phyloP scores from a whole-genome alignment of 2,797 vertebrate species.

The Simalia tracyae region DNA sequence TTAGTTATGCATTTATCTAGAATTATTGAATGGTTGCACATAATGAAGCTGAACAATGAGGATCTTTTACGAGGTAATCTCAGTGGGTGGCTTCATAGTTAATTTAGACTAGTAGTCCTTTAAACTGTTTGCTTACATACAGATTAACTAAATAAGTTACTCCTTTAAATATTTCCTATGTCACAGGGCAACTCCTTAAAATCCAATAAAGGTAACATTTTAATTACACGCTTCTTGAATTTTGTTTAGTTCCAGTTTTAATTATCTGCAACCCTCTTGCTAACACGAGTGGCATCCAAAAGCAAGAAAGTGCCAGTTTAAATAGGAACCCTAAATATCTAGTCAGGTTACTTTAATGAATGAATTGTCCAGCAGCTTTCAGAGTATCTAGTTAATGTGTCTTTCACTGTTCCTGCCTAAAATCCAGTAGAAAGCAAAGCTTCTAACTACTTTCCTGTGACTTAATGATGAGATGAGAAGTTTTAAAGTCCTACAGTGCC shows the following conservation, averaged over 20 bases:
- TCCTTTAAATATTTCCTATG: constrained; percentile 80
- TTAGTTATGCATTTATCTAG: constrained; percentile 81
- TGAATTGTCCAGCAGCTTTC: constrained; percentile 42
- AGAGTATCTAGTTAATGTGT: too few species aligned
- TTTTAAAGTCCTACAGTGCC: not conserved
- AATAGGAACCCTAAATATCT: constrained; percentile 64
- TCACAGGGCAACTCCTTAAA: constrained; percentile 77
- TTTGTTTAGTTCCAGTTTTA: constrained; percentile 79
- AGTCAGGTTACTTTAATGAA: constrained; percentile 63
- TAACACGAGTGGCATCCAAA: constrained; percentile 2
- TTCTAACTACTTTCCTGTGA: not conserved
- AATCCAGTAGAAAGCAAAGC: not conserved
- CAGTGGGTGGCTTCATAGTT: constrained; percentile 80
- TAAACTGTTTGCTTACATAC: constrained; percentile 73
- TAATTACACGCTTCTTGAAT: constrained; percentile 81
- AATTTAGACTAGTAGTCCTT: constrained; percentile 75
- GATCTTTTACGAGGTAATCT: constrained; percentile 73
- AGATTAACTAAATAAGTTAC: constrained; percentile 75
- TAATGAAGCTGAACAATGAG: constrained; percentile 72
- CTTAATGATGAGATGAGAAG: not conserved
- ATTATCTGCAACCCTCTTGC: constrained; percentile 63
- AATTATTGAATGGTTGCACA: constrained; percentile 79
- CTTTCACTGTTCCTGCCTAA: not conserved
- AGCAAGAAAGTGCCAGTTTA: not conserved
- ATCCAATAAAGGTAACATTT: constrained; percentile 79